phyloP scores from a whole-genome alignment of 2,888 invertebrate species.

The Glomeris marginata region DNA sequence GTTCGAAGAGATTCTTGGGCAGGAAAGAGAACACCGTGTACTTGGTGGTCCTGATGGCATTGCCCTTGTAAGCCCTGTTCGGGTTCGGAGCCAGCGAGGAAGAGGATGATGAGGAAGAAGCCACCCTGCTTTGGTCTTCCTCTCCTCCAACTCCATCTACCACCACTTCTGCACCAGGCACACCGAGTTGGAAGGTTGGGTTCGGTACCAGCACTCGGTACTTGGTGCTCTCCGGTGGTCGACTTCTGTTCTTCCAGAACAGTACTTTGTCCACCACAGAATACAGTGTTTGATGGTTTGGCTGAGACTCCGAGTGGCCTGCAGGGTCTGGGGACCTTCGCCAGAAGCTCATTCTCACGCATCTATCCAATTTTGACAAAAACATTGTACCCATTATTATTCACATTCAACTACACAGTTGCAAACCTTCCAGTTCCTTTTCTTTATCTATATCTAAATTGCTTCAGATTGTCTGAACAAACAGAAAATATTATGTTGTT shows the following conservation, averaged over 20 bases:
- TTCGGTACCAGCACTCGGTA: constrained; percentile 58
- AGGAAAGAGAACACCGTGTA: constrained; percentile 86
- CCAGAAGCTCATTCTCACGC: constrained; percentile 1
- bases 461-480: too few species aligned
- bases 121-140: neutral
- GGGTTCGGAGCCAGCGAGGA: constrained; percentile 66
- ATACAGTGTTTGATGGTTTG: constrained; percentile 11
- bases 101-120: too few species aligned
- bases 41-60: constrained; percentile 82
- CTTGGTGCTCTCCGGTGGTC: constrained; percentile 37
- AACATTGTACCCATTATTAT: neutral
- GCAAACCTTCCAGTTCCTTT: too few species aligned
- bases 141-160: neutral
- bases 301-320: neutral
- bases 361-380: neutral
- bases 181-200: constrained; percentile 26
- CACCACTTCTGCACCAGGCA: neutral
- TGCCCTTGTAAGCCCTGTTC: constrained; percentile 63
- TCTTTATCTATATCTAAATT: too few species aligned
- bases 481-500: too few species aligned
- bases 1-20: constrained; percentile 90
- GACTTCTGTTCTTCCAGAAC: constrained; percentile 23
- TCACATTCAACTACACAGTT: too few species aligned
- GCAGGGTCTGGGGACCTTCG: constrained; percentile 2
- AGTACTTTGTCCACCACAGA: constrained; percentile 22